Conservation (phyloP, 2,113 vertebrate species). For the Siniperca knerii region DNA sequence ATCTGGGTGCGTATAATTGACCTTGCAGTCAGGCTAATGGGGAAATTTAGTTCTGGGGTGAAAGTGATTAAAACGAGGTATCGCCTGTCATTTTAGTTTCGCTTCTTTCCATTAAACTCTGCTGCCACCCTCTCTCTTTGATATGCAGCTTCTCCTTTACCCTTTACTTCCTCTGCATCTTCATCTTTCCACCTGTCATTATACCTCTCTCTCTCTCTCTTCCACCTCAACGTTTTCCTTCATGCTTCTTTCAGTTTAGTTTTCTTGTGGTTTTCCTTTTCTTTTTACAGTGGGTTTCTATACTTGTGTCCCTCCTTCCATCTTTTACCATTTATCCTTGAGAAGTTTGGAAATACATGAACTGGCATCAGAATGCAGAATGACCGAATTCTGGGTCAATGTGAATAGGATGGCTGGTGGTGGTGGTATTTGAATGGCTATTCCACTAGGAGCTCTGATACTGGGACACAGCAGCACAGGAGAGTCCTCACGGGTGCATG, state of each 20-base stretch:
- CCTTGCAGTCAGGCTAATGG: conserved; percentile 74
- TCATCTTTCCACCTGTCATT: background rate
- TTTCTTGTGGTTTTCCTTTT: background rate
- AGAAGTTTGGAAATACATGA: background rate
- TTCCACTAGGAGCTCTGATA: conserved; percentile 52
- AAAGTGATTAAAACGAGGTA: conserved; percentile 70
- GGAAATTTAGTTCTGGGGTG: conserved; percentile 68
- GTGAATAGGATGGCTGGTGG: conserved; percentile 59
- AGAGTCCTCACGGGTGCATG: conserved; percentile 38
- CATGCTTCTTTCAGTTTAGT: background rate
- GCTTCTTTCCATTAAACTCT: conserved; percentile 67
- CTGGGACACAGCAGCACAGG: conserved; percentile 66
- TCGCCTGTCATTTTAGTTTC: conserved; percentile 78
- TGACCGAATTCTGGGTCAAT: conserved; percentile 80
- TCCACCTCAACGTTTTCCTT: background rate
- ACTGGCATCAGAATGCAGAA: conserved; percentile 24
- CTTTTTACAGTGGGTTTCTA: background rate
- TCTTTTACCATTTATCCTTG: background rate
- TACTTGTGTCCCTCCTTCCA: too few species aligned
- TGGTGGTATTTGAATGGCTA: conserved; percentile 52
- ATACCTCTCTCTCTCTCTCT: background rate
- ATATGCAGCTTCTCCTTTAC: conserved; percentile 29
- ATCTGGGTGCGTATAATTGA: conserved; percentile 69
- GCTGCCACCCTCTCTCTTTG: conserved; percentile 35
- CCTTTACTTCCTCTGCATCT: background rate